Conservation (phyloP, 1,140 invertebrate genomes). For the Vanessa atalanta region DNA sequence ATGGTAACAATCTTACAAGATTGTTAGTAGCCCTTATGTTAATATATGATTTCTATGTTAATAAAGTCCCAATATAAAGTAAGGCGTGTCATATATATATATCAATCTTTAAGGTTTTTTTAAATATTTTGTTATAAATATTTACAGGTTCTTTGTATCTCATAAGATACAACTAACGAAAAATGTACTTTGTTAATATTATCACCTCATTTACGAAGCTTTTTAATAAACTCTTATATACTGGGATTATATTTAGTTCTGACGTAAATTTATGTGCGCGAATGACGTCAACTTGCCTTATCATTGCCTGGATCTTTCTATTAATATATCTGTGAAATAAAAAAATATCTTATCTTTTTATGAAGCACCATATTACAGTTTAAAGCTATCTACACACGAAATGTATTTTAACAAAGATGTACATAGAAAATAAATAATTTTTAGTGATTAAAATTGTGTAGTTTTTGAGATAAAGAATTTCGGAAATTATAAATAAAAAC, state of each 20-base stretch:
- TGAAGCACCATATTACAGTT: neutral
- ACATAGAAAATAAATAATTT: neutral
- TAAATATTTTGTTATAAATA: too few relatives aligned
- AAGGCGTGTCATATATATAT: too few relatives aligned
- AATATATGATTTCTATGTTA: too few relatives aligned
- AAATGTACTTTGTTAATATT: neutral
- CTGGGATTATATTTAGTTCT: neutral
- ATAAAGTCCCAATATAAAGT: too few relatives aligned
- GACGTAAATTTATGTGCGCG: conserved; percentile 5
- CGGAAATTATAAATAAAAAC: too few relatives aligned
- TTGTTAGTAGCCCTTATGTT: too few relatives aligned
- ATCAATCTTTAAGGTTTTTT: too few relatives aligned
- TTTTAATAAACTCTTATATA: neutral
- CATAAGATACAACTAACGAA: neutral
- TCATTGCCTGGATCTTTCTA: conserved; percentile 12
- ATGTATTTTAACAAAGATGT: neutral
- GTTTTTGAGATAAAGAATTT: too few relatives aligned
- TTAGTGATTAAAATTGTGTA: too few relatives aligned
- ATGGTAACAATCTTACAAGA: too few relatives aligned
- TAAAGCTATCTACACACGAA: neutral
- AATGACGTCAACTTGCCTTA: conserved; percentile 20
- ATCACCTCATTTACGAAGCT: neutral
- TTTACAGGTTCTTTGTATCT: too few relatives aligned
- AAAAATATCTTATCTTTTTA: conserved; percentile 23
- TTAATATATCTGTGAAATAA: conserved; percentile 9